Evolutionary conservation across 2,888 invertebrate genomes (phyloP).

Genomic region (Candidula unifasciata): DNA sequence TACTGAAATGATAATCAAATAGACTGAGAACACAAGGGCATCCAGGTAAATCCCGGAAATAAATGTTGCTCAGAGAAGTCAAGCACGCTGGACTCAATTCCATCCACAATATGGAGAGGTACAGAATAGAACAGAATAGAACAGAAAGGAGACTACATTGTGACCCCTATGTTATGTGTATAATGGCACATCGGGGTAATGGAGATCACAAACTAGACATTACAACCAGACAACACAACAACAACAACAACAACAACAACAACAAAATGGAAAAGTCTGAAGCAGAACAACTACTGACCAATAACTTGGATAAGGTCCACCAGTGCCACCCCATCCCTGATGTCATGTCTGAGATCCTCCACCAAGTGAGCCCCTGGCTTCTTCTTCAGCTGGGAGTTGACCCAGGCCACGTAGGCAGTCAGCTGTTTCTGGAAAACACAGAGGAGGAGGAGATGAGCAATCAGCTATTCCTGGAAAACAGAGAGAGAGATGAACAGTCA

Average conservation of each 20-base stretch:
- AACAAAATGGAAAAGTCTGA: too few species aligned
- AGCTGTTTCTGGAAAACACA: slow-evolving; percentile 34
- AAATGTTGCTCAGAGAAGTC: too few species aligned
- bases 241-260: background rate
- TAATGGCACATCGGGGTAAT: too few species aligned
- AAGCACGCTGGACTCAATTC: too few species aligned
- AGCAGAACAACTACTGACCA: slow-evolving; percentile 19
- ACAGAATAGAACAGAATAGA: too few species aligned
- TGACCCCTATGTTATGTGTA: too few species aligned
- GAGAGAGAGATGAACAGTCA: background rate
- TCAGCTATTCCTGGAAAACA: background rate
- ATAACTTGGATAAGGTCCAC: slow-evolving; percentile 32
- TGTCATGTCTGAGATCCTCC: slow-evolving; percentile 77
- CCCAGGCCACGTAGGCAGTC: slow-evolving; percentile 75
- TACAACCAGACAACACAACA: background rate
- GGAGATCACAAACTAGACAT: too few species aligned
- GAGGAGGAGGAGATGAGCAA: background rate
- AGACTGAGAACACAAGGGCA: too few species aligned
- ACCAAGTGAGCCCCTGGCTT: slow-evolving; percentile 76
- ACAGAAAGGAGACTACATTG: too few species aligned
- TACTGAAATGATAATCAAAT: too few species aligned
- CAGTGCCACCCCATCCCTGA: slow-evolving; percentile 47
- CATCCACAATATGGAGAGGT: too few species aligned
- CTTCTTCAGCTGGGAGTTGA: slow-evolving; percentile 79
- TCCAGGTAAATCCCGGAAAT: too few species aligned